A percentile compares a stretch with the other conserved stretches of the same genome.
phyloP scores from a whole-genome alignment of 2,797 vertebrate species.

The Centropyge bicolor region DNA sequence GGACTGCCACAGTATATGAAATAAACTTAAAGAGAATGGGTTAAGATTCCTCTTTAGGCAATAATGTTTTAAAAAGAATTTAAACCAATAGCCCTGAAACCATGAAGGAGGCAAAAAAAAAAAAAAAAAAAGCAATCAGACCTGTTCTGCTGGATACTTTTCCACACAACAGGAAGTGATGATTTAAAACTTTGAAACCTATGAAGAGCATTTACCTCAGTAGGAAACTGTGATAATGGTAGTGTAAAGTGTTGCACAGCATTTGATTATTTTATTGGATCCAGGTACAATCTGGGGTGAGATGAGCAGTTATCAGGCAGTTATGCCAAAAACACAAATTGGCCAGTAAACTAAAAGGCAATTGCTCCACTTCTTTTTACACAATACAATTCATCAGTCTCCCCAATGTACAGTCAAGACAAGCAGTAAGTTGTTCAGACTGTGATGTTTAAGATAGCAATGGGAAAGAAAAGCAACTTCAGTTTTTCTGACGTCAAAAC shows the following conservation, averaged over 20 bases:
- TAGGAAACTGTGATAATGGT: background rate
- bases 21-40: constrained; percentile 62
- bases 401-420: background rate
- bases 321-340: background rate
- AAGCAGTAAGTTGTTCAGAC: background rate
- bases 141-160: background rate
- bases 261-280: background rate
- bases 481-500: too few species aligned
- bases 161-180: constrained; percentile 28
- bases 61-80: constrained; percentile 42
- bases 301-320: background rate
- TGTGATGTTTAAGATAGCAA: too few species aligned
- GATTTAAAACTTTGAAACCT: constrained; percentile 12
- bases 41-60: constrained; percentile 59
- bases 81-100: constrained; percentile 48
- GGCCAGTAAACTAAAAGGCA: background rate
- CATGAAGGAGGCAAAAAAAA: background rate
- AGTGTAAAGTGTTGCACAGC: background rate
- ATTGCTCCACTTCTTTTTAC: background rate
- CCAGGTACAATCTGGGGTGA: background rate
- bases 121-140: constrained; percentile 26
- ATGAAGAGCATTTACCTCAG: constrained; percentile 10
- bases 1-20: constrained; percentile 60
- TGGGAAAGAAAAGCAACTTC: too few species aligned
- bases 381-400: background rate